A percentile compares a stretch with the other conserved stretches of the same genome.
Evolutionary conservation across 1,140 invertebrate species (phyloP).

Genomic region (Watersipora subatra): DNA sequence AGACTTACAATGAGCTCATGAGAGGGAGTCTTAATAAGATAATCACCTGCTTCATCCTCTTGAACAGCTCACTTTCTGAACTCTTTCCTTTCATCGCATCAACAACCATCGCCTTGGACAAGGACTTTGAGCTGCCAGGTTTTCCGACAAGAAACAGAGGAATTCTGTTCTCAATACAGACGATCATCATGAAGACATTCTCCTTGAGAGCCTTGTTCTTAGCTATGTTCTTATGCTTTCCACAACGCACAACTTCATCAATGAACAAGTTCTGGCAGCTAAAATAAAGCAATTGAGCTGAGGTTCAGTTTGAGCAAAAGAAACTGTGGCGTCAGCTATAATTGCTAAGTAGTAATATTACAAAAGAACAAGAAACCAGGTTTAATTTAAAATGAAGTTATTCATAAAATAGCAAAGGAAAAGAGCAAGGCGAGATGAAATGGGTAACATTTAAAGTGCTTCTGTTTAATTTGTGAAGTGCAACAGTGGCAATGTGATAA

Average conservation of each 20-base stretch:
- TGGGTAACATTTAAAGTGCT: no score
- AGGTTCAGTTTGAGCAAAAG: no score
- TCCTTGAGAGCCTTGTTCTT: slow-evolving; percentile 29
- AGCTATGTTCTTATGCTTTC: slow-evolving; percentile 21
- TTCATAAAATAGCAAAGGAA: no score
- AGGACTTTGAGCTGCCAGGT: slow-evolving; percentile 34
- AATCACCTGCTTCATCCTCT: background rate
- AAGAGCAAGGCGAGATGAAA: no score
- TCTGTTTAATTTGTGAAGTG: no score
- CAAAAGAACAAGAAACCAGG: no score
- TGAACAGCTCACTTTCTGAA: slow-evolving; percentile 18
- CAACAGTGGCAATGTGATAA: no score
- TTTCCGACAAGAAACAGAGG: slow-evolving; percentile 33
- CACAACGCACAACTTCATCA: slow-evolving; percentile 19
- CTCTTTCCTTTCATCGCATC: slow-evolving; percentile 28
- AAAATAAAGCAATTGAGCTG: background rate
- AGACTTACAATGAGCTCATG: no score
- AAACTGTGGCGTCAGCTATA: no score
- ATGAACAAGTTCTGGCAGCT: slow-evolving; percentile 28
- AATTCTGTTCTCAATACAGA: slow-evolving; percentile 27
- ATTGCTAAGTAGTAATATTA: no score
- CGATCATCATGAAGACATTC: slow-evolving; percentile 33
- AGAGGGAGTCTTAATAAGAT: no score
- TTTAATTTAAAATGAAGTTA: no score
- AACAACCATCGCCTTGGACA: slow-evolving; percentile 27